Conservation (phyloP, 2,113 vertebrate genomes). For the Tetraodon nigroviridis region DNA sequence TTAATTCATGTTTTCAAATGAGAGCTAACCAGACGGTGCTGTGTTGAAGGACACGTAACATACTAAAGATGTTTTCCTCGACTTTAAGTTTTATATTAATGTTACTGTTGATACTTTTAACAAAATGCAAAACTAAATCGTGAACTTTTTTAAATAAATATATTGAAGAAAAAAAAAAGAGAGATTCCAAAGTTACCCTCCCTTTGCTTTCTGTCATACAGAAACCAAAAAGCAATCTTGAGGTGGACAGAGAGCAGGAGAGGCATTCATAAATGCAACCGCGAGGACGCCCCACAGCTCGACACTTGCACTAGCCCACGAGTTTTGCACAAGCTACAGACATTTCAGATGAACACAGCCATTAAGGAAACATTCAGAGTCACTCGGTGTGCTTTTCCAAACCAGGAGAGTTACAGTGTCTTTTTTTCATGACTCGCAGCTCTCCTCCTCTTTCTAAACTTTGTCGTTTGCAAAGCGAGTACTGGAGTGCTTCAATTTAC, state of each 20-base stretch:
- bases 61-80: slow-evolving; percentile 77
- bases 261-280: slow-evolving; percentile 73
- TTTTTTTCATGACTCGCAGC: slow-evolving; percentile 50
- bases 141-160: slow-evolving; percentile 76
- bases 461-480: slow-evolving; percentile 69
- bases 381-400: slow-evolving; percentile 53
- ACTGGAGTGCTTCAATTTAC: slow-evolving; percentile 64
- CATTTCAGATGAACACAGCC: slow-evolving; percentile 61
- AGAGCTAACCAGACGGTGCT: slow-evolving; percentile 69
- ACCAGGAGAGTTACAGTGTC: slow-evolving; percentile 37
- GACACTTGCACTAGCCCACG: slow-evolving; percentile 75
- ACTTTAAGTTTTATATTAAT: slow-evolving; percentile 77
- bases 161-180: slow-evolving; percentile 67
- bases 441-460: slow-evolving; percentile 55
- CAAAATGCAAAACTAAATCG: slow-evolving; percentile 76
- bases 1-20: slow-evolving; percentile 52
- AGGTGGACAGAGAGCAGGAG: slow-evolving; percentile 72
- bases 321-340: slow-evolving; percentile 74
- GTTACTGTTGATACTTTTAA: slow-evolving; percentile 80
- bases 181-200: slow-evolving; percentile 80
- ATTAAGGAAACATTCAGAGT: slow-evolving; percentile 51
- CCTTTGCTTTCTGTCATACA: slow-evolving; percentile 76
- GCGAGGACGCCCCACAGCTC: slow-evolving; percentile 68
- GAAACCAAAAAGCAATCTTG: slow-evolving; percentile 80
- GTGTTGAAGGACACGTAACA: slow-evolving; percentile 73